Percentiles rank a stretch among this genome's conserved stretches.
These are phyloP conservation scores for Ispidina lecontei DNA, from an alignment of 2,797 vertebrate species.

Conservation along the genomic window DNA sequence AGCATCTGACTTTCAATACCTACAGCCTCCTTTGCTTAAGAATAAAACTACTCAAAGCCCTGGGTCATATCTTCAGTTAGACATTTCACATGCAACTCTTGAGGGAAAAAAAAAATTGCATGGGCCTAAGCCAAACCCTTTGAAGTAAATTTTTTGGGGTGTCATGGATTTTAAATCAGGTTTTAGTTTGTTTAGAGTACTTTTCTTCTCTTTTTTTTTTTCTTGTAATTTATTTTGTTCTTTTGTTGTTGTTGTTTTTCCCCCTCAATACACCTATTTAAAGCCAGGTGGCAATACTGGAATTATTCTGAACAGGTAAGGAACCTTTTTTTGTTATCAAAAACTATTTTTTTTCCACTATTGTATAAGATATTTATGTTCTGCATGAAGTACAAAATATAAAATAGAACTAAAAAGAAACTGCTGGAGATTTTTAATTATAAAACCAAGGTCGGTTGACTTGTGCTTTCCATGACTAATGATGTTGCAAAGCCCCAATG, in stretches of 20 bases:
- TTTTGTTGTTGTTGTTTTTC: neutral
- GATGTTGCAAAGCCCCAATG: neutral
- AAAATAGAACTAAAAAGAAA: neutral
- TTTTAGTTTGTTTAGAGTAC: neutral
- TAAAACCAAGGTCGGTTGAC: neutral
- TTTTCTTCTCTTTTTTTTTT: accelerated
- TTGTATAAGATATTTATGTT: neutral
- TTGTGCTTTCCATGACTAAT: neutral
- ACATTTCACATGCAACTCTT: neutral
- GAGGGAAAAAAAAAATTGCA: neutral
- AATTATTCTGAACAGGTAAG: neutral
- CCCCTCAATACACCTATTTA: neutral
- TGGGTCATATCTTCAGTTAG: neutral
- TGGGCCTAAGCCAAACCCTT: neutral
- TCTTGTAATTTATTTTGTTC: neutral
- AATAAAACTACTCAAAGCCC: neutral
- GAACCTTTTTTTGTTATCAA: neutral
- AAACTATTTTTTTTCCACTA: neutral
- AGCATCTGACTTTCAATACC: slow-evolving; percentile 6
- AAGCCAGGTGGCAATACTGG: neutral
- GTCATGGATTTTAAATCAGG: neutral
- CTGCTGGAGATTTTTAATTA: neutral
- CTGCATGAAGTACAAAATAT: neutral
- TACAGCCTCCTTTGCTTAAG: slow-evolving; percentile 7
- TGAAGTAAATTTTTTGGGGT: neutral